Evolutionary conservation across 1,140 invertebrate genomes (phyloP), one percentile per base, ranked within the genome.

Genomic region (Bombus fervidus): DNA sequence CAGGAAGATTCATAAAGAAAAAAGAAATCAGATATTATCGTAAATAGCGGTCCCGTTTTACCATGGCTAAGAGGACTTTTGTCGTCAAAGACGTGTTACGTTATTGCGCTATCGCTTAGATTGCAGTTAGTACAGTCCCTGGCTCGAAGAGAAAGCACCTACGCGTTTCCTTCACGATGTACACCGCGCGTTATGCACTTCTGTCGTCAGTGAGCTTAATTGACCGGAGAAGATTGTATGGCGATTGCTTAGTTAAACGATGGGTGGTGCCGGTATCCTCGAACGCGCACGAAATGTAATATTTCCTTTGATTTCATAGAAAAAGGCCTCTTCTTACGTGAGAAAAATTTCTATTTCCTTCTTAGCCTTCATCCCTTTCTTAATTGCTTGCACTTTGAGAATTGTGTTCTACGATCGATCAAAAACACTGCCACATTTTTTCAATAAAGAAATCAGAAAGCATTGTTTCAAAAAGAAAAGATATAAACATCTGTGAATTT

Each of bases 191-290:
- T 87, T 81, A 85, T 81, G 64, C 76, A 47, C 71, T n/a, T 80
- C 64, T 82, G 59, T 89, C 77, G 66, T 91, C 86, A 87, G 64
- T 53, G 76, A 68, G 76, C 66, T 92, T 88, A 91, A 92, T 88
- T 87, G 89, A 89, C 86, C 91, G 83, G 71, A 74, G 73, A 89
- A 80, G 89, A 92, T 91, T 76, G 83, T 57, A 81, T 13, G 68
- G 47, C 62, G 62, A 86, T 75, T 85, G 66, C 77, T 86, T 71
- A 77, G 83, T 86, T 82, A 86, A 90, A 87, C 80, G 77, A 88
- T 64, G 66, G 69, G 31, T 74, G 64, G 64, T 57, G 22, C 41
- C 64, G 47, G 31, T 43, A 47, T 76, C 53, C 39, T 80, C 53
- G 77, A 71, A 73, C 18, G 57, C 10, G 5, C 43, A 31, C 39